Conservation (phyloP, 2,888 invertebrate species). For the Petrophora chlorosata region DNA sequence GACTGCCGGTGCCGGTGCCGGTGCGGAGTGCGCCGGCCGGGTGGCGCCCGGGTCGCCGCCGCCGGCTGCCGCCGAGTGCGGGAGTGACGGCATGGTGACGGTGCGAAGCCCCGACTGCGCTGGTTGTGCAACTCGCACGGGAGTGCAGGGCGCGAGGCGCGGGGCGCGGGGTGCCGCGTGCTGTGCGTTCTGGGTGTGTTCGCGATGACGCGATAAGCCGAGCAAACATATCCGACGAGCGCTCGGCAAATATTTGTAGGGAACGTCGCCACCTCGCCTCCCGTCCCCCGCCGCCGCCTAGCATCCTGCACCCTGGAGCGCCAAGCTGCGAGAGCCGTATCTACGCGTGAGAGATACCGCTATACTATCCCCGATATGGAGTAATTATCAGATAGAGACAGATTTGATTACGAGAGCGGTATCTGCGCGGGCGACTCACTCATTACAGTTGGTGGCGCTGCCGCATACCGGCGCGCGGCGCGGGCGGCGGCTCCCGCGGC, state of each 20-base stretch:
- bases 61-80: no score
- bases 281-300: constrained; percentile 25
- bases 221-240: constrained; percentile 62
- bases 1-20: constrained; percentile 23
- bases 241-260: constrained; percentile 67
- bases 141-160: constrained; percentile 1
- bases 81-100: no score
- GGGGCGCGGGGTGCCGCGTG: background rate
- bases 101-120: no score
- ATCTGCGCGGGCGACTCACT: constrained; percentile 56
- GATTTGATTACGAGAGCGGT: constrained; percentile 76
- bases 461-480: constrained; percentile 4
- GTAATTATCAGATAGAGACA: constrained; percentile 79
- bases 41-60: background rate
- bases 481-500: constrained; percentile 22
- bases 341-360: constrained; percentile 58
- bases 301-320: constrained; percentile 16
- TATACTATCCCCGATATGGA: constrained; percentile 73
- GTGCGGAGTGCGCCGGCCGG: constrained; percentile 5
- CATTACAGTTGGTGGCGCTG: constrained; percentile 61
- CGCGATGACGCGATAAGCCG: constrained; percentile 63
- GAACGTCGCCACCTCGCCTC: constrained; percentile 46
- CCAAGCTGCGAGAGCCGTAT: constrained; percentile 48
- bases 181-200: constrained; percentile 53
- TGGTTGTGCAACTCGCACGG: constrained; percentile 14